Percentiles rank a stretch among this genome's conserved stretches.
Evolutionary conservation across 2,113 vertebrate species (phyloP).

Genomic region (Macquaria australasica): DNA sequence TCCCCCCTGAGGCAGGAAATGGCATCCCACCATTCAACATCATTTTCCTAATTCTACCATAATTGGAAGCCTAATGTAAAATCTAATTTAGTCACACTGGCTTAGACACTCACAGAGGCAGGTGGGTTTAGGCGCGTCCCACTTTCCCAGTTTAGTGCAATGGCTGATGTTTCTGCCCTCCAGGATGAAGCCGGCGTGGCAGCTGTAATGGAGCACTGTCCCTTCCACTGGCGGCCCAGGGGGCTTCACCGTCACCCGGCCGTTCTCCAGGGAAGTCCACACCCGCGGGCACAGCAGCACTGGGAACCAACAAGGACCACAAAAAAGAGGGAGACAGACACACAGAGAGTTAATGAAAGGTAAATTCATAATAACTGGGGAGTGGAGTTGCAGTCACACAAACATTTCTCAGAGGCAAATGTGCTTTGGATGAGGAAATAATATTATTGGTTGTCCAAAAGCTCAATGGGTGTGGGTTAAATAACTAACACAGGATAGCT

Average conservation of each 20-base stretch:
- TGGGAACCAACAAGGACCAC: slow-evolving; percentile 60
- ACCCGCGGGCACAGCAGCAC: slow-evolving; percentile 91
- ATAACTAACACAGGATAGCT: too few relatives aligned
- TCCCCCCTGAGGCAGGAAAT: neutral
- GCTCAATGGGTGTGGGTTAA: neutral
- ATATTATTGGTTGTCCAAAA: neutral
- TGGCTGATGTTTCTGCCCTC: slow-evolving; percentile 89
- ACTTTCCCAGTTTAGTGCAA: slow-evolving; percentile 92
- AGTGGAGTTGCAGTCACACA: neutral
- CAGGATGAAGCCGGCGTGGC: slow-evolving; percentile 91
- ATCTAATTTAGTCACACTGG: neutral
- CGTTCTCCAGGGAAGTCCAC: slow-evolving; percentile 94
- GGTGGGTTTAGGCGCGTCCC: slow-evolving; percentile 91
- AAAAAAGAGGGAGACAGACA: neutral
- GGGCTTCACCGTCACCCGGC: slow-evolving; percentile 83
- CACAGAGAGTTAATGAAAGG: neutral
- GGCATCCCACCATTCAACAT: neutral
- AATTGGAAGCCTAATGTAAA: neutral
- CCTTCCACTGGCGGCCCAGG: slow-evolving; percentile 90
- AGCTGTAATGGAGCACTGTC: slow-evolving; percentile 89
- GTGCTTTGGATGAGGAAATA: neutral
- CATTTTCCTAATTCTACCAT: neutral
- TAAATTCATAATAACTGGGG: neutral
- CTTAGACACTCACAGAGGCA: slow-evolving; percentile 88
- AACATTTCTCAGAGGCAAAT: neutral